Conservation (phyloP, 2,797 vertebrate genomes). For the Limosa lapponica region DNA sequence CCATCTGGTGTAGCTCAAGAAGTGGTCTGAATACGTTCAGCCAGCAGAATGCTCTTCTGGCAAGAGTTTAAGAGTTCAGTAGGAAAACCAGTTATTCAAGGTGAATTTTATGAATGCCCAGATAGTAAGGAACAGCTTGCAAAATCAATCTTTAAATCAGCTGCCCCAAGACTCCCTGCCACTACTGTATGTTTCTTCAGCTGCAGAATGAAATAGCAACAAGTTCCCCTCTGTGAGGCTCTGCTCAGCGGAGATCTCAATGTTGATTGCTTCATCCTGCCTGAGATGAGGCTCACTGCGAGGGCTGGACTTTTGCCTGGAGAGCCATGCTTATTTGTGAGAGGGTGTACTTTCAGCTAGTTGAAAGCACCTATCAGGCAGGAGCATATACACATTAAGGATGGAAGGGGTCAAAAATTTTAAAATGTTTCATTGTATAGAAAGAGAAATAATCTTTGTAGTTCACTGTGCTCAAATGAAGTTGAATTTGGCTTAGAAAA, state of each 20-base stretch:
- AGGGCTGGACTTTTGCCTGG: background rate
- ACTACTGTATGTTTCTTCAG: slow-evolving; percentile 54
- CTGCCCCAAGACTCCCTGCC: slow-evolving; percentile 28
- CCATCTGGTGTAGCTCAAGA: background rate
- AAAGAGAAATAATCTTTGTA: background rate
- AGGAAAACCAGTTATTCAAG: background rate
- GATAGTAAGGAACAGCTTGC: background rate
- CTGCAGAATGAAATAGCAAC: slow-evolving; percentile 42
- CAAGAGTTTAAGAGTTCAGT: background rate
- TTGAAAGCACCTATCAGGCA: background rate
- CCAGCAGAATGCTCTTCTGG: background rate
- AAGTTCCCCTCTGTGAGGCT: slow-evolving; percentile 13
- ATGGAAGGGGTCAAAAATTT: background rate
- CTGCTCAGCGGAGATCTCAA: background rate
- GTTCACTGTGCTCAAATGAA: background rate
- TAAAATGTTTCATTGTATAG: background rate
- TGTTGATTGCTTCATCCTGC: background rate
- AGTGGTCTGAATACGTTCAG: background rate
- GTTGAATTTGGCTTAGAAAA: background rate
- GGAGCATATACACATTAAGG: background rate
- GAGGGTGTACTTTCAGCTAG: background rate
- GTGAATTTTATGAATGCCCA: slow-evolving; percentile 16
- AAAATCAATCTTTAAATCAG: background rate
- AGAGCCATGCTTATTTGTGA: background rate
- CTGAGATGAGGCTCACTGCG: rapidly evolving